Percentiles rank a stretch among this genome's conserved stretches.
These are phyloP conservation scores for Xiphydria camelus DNA, from an alignment of 2,888 invertebrate genomes.

Conservation along the genomic window DNA sequence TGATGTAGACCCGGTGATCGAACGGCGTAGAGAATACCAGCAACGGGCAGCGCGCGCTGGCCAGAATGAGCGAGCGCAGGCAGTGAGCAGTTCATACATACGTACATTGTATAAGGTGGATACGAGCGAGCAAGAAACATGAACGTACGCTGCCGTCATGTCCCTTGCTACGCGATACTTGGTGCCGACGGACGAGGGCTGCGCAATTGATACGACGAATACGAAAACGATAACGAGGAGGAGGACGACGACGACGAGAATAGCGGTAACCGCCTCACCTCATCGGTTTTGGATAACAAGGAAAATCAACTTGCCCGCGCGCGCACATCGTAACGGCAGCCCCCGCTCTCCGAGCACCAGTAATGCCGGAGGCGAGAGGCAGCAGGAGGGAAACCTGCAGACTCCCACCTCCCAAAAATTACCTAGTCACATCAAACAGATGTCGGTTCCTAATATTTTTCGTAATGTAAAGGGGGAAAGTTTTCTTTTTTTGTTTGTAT, in stretches of 20 bases:
- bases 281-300: no score
- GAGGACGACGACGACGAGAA: no score
- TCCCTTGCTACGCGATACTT: constrained; percentile 13
- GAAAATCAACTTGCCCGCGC: no score
- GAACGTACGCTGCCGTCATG: constrained; percentile 11
- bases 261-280: no score
- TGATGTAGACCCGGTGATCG: no score
- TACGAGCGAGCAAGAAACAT: constrained; percentile 41
- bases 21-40: constrained; percentile 42
- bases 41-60: constrained; percentile 51
- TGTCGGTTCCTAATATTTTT: constrained; percentile 42
- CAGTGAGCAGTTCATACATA: constrained; percentile 56
- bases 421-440: constrained; percentile 55
- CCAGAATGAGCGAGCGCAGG: constrained; percentile 52
- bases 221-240: no score
- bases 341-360: constrained; percentile 31
- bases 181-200: constrained; percentile 31
- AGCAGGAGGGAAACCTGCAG: constrained; percentile 28
- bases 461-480: constrained; percentile 32
- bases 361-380: constrained; percentile 26
- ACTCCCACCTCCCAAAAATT: constrained; percentile 43
- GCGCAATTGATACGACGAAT: constrained; percentile 25
- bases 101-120: constrained; percentile 47
- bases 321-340: no score
- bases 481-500: constrained; percentile 32